Evolutionary conservation across 1,140 invertebrate genomes (phyloP).

Genomic region (Potamilus streckersoni): DNA sequence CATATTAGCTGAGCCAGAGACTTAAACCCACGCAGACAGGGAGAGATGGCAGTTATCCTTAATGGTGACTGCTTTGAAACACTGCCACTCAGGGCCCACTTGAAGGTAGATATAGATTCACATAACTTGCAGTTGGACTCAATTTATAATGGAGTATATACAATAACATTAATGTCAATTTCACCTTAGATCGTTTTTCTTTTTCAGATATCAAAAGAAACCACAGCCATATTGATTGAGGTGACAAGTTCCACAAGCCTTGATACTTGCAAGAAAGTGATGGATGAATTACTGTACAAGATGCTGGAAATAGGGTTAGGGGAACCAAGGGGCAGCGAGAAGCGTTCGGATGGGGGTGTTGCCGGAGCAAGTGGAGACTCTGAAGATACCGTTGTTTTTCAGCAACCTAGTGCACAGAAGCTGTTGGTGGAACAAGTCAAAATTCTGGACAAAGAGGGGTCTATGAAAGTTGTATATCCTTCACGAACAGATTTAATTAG

Average conservation of each 20-base stretch:
- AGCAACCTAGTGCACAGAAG: slow-evolving; percentile 11
- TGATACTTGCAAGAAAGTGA: slow-evolving; percentile 76
- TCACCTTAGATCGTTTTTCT: slow-evolving; percentile 7
- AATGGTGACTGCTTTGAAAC: too few relatives aligned
- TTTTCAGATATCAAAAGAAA: slow-evolving; percentile 70
- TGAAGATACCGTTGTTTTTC: slow-evolving; percentile 1
- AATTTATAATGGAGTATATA: too few relatives aligned
- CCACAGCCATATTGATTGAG: slow-evolving; percentile 80
- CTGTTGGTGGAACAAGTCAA: slow-evolving; percentile 78
- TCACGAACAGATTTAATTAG: slow-evolving; percentile 76
- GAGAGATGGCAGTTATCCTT: too few relatives aligned
- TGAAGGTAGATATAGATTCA: too few relatives aligned
- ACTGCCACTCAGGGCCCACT: too few relatives aligned
- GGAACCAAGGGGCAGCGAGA: slow-evolving; percentile 10
- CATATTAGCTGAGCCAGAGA: too few relatives aligned
- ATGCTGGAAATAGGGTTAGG: slow-evolving; percentile 71
- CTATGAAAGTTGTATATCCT: slow-evolving; percentile 81
- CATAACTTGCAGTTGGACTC: too few relatives aligned
- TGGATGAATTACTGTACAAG: slow-evolving; percentile 77
- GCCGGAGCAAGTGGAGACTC: too few relatives aligned
- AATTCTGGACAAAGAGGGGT: slow-evolving; percentile 77
- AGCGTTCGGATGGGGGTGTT: slow-evolving; percentile 6
- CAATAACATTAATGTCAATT: not conserved
- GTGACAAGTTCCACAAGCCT: slow-evolving; percentile 80
- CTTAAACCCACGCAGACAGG: too few relatives aligned